Conservation (phyloP, 2,113 vertebrate genomes). For the Pseudorhombus dupliciocellatus region DNA sequence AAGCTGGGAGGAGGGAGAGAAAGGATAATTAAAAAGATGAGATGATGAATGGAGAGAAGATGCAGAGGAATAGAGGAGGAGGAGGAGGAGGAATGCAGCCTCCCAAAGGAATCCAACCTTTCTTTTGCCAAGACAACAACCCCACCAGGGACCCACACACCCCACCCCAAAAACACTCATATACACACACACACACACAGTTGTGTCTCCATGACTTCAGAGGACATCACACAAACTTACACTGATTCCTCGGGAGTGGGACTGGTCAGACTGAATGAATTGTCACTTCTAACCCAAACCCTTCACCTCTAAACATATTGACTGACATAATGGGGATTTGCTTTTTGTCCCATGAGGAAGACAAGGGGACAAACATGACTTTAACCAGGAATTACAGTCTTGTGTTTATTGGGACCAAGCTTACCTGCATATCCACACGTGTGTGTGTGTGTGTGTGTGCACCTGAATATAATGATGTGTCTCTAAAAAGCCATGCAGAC, state of each 20-base stretch:
- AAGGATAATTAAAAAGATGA: conserved; percentile 47
- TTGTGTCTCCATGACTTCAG: too few species aligned
- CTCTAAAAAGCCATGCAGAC: conserved; percentile 61
- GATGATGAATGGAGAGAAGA: conserved; percentile 45
- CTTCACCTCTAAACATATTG: too few species aligned
- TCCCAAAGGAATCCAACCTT: conserved; percentile 70
- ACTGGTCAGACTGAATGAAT: too few species aligned
- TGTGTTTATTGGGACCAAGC: too few species aligned
- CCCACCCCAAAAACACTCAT: conserved; percentile 32
- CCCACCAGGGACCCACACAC: conserved; percentile 34
- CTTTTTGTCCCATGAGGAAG: too few species aligned
- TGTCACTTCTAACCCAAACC: too few species aligned
- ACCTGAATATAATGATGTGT: conserved; percentile 67
- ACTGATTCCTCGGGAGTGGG: too few species aligned
- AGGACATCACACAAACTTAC: too few species aligned
- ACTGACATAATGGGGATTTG: too few species aligned
- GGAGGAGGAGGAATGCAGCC: conserved; percentile 50
- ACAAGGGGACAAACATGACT: too few species aligned
- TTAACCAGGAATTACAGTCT: too few species aligned
- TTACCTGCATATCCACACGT: conserved; percentile 21
- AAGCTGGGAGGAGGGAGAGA: conserved; percentile 13
- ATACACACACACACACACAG: conserved; percentile 7
- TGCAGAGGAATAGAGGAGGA: conserved; percentile 1
- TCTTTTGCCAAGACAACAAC: conserved; percentile 67
- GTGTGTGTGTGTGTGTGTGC: conserved; percentile 28